Percentiles rank a stretch among this genome's conserved stretches.
Evolutionary conservation across 1,140 invertebrate species (phyloP).

Genomic region (Pseudomyrmex flavicornis): DNA sequence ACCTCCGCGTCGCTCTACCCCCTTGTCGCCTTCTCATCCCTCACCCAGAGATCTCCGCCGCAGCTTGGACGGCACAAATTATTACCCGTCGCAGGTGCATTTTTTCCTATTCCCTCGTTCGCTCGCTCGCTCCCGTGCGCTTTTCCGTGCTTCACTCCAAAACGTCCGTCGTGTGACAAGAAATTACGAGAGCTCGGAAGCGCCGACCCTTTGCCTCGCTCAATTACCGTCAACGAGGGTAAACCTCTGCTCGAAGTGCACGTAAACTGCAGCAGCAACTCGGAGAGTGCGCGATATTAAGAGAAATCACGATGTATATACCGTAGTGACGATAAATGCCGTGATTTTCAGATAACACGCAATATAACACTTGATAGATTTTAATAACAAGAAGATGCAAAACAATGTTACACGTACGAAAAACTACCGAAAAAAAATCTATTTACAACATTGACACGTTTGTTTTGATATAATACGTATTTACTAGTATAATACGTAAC

Average conservation of each 20-base stretch:
- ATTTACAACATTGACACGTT: no score
- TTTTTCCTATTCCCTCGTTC: conserved; percentile 75
- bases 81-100: conserved; percentile 83
- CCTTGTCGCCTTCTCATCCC: conserved; percentile 12
- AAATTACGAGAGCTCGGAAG: conserved; percentile 62
- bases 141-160: conserved; percentile 56
- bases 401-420: no score
- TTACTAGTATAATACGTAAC: no score
- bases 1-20: background rate
- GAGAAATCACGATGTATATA: conserved; percentile 33
- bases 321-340: background rate
- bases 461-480: no score
- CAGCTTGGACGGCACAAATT: conserved; percentile 81
- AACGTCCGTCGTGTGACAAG: conserved; percentile 62
- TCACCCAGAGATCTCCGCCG: conserved; percentile 52
- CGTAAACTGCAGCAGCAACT: conserved; percentile 56
- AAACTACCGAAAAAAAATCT: no score
- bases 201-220: conserved; percentile 57
- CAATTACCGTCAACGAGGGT: conserved; percentile 56
- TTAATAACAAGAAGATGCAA: background rate
- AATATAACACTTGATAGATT: no score
- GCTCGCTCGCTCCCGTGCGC: conserved; percentile 27
- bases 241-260: conserved; percentile 47
- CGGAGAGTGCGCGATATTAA: conserved; percentile 25
- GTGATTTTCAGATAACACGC: background rate